Evolutionary conservation across 2,797 vertebrate genomes (phyloP), one percentile per base, ranked within the genome.

Genomic region (Agapornis canus): DNA sequence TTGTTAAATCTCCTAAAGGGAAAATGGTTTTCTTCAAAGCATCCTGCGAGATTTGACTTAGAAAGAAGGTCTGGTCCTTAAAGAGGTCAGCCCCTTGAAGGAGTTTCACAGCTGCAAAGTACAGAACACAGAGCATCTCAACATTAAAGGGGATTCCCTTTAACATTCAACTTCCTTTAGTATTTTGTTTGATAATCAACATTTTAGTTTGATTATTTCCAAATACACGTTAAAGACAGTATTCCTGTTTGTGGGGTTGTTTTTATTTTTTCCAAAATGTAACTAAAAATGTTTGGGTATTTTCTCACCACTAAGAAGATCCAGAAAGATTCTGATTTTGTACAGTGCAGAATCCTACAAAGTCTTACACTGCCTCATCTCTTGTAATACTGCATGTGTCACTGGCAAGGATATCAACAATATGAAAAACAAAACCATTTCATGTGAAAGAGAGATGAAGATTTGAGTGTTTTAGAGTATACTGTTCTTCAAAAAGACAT

Each of bases 11-110:
- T 11, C 99, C 98, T 42, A 99, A 97, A 3, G 99, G 99, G 95
- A 99, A 99, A 76, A 99, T 90, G 37, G 99, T 98, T 94, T 97
- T 98, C 48, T 98, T 95, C 95, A 99, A 94, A 70, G 99, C 98
- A 60, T 98, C 98, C 94, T 99, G 99, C 4, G 99, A 98, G 92
- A 99, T 98, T 97, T 99, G 99, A 96, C 99, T 99, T 80, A 99
- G 99, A 97, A 99, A 99, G 98, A 99, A 99, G 13, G 99, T 99
- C 98, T 99, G 99, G 98, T 99, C 99, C 98, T 99, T 99, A 78
- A 98, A 42, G 52, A 95, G 97, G 95, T 99, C 99, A 11, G 99
- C 99, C 75, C 98, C 99, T 87, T 98, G 98, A 84, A 98, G 98
- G 65, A 99, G 97, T 96, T 98, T 98, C 92, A 98, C 98, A 92